These are phyloP conservation scores for Pandion haliaetus DNA, from an alignment of 2,113 vertebrate genomes.

Conservation along the genomic window DNA sequence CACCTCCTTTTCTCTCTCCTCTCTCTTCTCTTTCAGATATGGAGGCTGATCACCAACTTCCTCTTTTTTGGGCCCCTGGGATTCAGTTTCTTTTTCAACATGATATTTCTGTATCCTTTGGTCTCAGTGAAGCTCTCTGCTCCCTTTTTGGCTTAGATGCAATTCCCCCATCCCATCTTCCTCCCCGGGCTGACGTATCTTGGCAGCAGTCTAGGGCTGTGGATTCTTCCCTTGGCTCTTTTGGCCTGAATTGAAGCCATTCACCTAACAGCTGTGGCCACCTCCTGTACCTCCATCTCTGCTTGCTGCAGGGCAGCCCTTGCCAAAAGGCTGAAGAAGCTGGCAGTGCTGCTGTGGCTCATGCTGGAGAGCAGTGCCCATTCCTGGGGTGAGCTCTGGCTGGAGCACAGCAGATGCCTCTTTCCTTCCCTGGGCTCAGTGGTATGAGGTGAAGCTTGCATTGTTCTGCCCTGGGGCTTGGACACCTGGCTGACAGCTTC, in stretches of 20 bases:
- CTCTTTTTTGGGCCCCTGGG: constrained; percentile 87
- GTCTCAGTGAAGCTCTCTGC: neutral
- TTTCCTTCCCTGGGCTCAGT: neutral
- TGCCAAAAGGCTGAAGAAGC: neutral
- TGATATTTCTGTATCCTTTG: constrained; percentile 90
- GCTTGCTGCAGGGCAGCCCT: neutral
- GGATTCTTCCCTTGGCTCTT: neutral
- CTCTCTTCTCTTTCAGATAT: constrained; percentile 76
- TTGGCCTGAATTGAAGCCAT: neutral
- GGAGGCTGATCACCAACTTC: constrained; percentile 88
- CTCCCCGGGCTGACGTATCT: neutral
- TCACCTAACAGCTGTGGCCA: neutral
- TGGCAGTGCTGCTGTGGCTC: neutral
- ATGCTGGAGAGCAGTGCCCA: neutral
- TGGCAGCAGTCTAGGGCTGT: neutral
- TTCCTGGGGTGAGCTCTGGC: neutral
- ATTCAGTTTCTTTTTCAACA: constrained; percentile 89
- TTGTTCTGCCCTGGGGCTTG: neutral
- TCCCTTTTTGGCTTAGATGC: neutral
- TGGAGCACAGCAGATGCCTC: neutral
- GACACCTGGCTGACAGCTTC: neutral
- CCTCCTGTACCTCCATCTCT: neutral
- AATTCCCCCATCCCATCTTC: neutral
- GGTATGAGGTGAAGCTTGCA: neutral
- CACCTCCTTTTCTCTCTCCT: neutral